Base-by-base conservation (phyloP, 1,140 invertebrate species). In the Argopecten irradians region DNA sequence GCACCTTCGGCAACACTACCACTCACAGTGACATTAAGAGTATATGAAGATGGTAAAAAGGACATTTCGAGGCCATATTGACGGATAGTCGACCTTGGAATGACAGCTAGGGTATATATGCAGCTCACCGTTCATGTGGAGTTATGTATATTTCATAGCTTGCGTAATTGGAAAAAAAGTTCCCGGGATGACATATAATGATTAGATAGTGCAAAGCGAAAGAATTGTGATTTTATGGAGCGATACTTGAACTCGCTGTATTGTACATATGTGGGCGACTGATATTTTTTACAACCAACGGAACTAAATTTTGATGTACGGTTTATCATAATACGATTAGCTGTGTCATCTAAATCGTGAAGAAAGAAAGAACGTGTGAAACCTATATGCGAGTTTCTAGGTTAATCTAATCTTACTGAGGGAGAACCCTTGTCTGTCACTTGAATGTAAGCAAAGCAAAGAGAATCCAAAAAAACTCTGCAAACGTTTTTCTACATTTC, bases 111-210 rank as follows among this genome's bases (percentile, higher is more conserved):
- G 55, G 55, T 71, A 71, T 71, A n/a, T 71, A 71, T 28, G 55
- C 55, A 28, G 8, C 55, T 8, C 55, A 71, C 55, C 22, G n/a
- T 22, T 71, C 28, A 71, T 71, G 22, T 5, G 55, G 28, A 71
- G 55, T 71, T 71, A 71, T 71, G 55, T 71, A 71, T 71, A 71
- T 71, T 71, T 71, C 55, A 71, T 71, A 71, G 55, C 55, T 71
- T 71, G 22, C 5, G 55, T 71, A 71, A 71, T 71, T 71, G 55
- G 55, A 71, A 71, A 71, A n/a, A 13, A 28, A 7, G 22, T 71
- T 71, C n/a, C 28, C 16, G 8, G 5, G 55, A 28, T 71, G 55
- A 28, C 55, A 71, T 28, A 71, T 71, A 28, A 71, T 71, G 55
- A 71, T 71, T 71, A 71, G 55, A 71, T 71, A 71, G 55, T 71